These are phyloP conservation scores for Epinotia ramella DNA, from an alignment of 2,888 invertebrate species.

Conservation along the genomic window DNA sequence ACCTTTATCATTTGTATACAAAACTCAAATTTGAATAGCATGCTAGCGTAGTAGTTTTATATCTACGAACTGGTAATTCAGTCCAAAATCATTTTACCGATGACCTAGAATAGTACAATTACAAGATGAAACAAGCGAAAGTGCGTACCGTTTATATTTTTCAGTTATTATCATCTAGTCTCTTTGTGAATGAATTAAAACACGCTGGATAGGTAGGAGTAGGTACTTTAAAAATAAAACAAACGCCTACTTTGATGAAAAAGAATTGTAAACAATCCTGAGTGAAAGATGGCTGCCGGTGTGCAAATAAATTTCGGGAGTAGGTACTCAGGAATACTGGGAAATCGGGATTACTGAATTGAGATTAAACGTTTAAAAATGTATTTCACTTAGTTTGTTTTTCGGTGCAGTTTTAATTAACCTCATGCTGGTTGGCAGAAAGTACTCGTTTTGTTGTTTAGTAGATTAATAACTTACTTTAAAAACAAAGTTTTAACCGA, in stretches of 20 bases:
- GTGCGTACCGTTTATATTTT: neutral
- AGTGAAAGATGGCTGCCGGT: slow-evolving; percentile 30
- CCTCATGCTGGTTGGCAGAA: neutral
- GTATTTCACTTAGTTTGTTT: slow-evolving; percentile 6
- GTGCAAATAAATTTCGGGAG: slow-evolving; percentile 30
- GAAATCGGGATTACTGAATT: slow-evolving; percentile 22
- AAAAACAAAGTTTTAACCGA: no score
- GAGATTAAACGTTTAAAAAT: slow-evolving; percentile 12
- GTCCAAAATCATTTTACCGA: neutral
- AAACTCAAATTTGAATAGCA: no score
- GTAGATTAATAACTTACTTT: no score
- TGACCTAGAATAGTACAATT: neutral
- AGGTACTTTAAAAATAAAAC: slow-evolving; percentile 42
- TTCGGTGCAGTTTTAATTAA: slow-evolving; percentile 12
- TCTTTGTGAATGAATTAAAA: slow-evolving; percentile 39
- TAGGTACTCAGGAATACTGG: slow-evolving; percentile 10
- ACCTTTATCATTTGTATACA: neutral
- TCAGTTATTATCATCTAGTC: slow-evolving; percentile 26
- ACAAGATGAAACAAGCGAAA: slow-evolving; percentile 10
- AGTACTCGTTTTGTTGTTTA: neutral
- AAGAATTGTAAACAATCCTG: slow-evolving; percentile 42
- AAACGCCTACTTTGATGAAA: slow-evolving; percentile 41
- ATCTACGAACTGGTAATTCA: neutral
- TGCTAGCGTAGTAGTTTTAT: neutral
- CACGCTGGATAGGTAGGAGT: neutral